Conservation (phyloP, 2,888 invertebrate species). For the Tigriopus californicus region DNA sequence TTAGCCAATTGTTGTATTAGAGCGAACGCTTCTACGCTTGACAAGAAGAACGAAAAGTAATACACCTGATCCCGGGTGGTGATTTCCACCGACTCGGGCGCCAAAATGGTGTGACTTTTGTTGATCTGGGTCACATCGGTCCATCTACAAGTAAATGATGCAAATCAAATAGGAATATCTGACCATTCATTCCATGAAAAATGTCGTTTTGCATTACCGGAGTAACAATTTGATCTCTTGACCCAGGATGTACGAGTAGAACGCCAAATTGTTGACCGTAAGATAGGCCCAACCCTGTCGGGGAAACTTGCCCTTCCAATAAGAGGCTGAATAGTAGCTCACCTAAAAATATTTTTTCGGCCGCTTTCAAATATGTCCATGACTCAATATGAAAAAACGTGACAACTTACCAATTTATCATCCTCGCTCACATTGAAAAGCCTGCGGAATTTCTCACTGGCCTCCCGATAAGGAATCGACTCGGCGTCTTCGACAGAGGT, state of each 20-base stretch:
- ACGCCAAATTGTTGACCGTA: conserved; percentile 88
- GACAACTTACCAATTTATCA: conserved; percentile 54
- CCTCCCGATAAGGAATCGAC: conserved; percentile 52
- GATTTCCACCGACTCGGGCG: conserved; percentile 5
- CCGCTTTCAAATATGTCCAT: not conserved
- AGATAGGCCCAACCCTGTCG: conserved; percentile 93
- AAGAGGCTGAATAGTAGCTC: conserved; percentile 39
- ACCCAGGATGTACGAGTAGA: conserved; percentile 84
- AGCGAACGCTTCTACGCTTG: conserved; percentile 58
- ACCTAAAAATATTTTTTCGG: not conserved
- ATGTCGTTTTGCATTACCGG: conserved; percentile 37
- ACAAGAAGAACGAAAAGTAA: conserved; percentile 77
- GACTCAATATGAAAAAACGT: too few relatives aligned
- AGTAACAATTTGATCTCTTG: conserved; percentile 69
- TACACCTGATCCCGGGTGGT: conserved; percentile 34
- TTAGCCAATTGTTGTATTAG: conserved; percentile 89
- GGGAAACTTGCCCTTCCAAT: conserved; percentile 77
- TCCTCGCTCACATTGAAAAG: conserved; percentile 76
- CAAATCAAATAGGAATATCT: conserved; percentile 12
- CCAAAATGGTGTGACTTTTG: conserved; percentile 8
- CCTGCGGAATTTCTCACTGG: conserved; percentile 62
- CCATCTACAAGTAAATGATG: conserved; percentile 9
- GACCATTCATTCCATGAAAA: too few relatives aligned
- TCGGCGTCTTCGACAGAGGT: conserved; percentile 49
- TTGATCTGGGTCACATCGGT: conserved; percentile 11